phyloP scores from a whole-genome alignment of 1,140 invertebrate species.

The Apis laboriosa region DNA sequence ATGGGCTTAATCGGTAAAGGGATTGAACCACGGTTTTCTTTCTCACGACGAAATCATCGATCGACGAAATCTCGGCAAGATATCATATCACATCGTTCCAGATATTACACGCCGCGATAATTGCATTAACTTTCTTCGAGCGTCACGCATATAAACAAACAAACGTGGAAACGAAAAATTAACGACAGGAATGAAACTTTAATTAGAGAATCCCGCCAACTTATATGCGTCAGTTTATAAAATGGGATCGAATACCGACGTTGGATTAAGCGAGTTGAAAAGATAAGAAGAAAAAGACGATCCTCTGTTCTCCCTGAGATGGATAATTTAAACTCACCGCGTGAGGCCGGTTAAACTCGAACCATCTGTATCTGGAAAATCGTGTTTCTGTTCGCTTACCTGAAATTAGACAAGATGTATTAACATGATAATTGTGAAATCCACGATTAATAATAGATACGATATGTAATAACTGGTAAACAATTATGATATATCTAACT shows the following conservation, averaged over 20 bases:
- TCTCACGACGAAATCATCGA: background rate
- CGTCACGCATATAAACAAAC: constrained; percentile 34
- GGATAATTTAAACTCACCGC: constrained; percentile 23
- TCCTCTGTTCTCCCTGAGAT: background rate
- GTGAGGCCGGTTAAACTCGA: background rate
- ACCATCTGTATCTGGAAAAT: background rate
- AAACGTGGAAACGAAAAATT: background rate
- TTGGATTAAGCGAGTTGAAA: background rate
- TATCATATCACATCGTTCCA: background rate
- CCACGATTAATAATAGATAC: background rate
- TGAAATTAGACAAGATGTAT: constrained; percentile 18
- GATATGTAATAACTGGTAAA: background rate
- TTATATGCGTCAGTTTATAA: background rate
- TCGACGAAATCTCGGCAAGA: background rate
- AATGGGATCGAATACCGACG: background rate
- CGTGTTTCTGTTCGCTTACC: constrained; percentile 29
- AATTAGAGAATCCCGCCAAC: constrained; percentile 20
- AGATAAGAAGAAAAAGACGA: background rate
- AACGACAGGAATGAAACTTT: background rate
- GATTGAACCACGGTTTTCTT: too few species aligned
- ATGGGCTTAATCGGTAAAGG: background rate
- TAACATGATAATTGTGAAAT: background rate
- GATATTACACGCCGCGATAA: background rate
- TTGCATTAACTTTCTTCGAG: constrained; percentile 39
- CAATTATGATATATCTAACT: background rate